Conservation (phyloP, 2,888 invertebrate species). For the Catocala sponsa region DNA sequence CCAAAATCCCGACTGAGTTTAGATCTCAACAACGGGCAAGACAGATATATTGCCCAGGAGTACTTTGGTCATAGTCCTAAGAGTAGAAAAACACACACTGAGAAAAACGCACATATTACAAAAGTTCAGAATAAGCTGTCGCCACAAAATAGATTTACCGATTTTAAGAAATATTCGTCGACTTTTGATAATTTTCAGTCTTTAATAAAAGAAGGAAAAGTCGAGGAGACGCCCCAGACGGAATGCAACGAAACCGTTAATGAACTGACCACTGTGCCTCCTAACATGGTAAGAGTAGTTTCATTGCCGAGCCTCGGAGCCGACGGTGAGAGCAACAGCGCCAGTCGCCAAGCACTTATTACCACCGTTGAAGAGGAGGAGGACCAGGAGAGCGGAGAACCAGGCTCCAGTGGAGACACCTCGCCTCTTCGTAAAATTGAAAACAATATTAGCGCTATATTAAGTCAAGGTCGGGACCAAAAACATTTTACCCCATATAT, state of each 20-base stretch:
- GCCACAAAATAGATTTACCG: constrained; percentile 88
- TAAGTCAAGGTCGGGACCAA: constrained; percentile 88
- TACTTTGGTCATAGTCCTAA: constrained; percentile 84
- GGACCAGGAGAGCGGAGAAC: constrained; percentile 89
- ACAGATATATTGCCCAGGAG: constrained; percentile 80
- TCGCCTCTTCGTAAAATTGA: constrained; percentile 92
- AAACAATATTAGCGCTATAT: constrained; percentile 91
- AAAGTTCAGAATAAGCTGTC: constrained; percentile 81
- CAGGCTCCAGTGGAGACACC: constrained; percentile 88
- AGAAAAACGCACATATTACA: constrained; percentile 67
- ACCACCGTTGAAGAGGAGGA: constrained; percentile 92
- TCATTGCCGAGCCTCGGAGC: constrained; percentile 90
- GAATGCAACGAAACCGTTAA: constrained; percentile 89
- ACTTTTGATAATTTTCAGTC: constrained; percentile 94
- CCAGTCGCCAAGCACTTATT: constrained; percentile 90
- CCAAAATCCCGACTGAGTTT: constrained; percentile 89
- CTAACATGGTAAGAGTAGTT: constrained; percentile 90
- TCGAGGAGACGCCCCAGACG: constrained; percentile 84
- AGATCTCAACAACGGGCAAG: constrained; percentile 88
- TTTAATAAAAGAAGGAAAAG: constrained; percentile 91
- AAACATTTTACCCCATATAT: constrained; percentile 85
- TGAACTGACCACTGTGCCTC: constrained; percentile 89
- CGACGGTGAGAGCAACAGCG: constrained; percentile 81
- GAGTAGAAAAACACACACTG: constrained; percentile 76
- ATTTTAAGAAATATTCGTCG: constrained; percentile 91